Base-by-base conservation (phyloP, 2,113 vertebrate genomes). In the Pseudorhombus dupliciocellatus region DNA sequence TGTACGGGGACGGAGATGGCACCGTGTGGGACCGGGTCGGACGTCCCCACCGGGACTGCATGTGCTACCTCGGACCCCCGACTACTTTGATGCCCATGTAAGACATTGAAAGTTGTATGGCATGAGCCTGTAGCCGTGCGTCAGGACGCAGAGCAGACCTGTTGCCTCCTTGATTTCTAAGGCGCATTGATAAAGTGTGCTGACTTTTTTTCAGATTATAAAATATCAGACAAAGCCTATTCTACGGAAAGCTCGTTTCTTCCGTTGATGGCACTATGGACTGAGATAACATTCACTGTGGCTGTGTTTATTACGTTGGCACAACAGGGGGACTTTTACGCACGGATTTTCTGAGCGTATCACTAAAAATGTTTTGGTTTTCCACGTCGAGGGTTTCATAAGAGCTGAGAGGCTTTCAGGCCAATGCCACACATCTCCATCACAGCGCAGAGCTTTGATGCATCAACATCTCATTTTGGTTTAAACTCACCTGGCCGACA, bases 1-100 rank as follows among this genome's bases (percentile, higher is more conserved):
- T 93, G 93, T 92, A 91, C 78, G 89, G 92, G 12, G 92, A 92
- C 76, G 86, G 89, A 81, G 90, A 92, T 81, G 87, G 82, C 71
- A 87, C 79, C 0, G 86, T 91, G 73, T 93, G 93, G 92, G 92
- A 94, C 89, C 90, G 90, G 64, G 92, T 93, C 63, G 91, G 83
- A 60, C 88, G 87, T 70, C 89, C 92, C 51, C 91, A 91, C 28
- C 87, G 90, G 83, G 92, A 94, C 83, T 94, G 91, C 60, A 92
- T 92, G 92, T 94, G 93, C 83, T 93, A 93, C 86, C 89, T 94
- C 70, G 93, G 92, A 92, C 92, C 93, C 62, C 91, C 93, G 40
- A 88, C 89, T 53, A 85, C 89, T 79, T 75, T 94, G 87, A 89
- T 93, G 89, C 92, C 93, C 7, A 89, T 91, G 93, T 94, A 92